Evolutionary conservation across 2,888 invertebrate species (phyloP).

Genomic region (Drosophila vallismaia): DNA sequence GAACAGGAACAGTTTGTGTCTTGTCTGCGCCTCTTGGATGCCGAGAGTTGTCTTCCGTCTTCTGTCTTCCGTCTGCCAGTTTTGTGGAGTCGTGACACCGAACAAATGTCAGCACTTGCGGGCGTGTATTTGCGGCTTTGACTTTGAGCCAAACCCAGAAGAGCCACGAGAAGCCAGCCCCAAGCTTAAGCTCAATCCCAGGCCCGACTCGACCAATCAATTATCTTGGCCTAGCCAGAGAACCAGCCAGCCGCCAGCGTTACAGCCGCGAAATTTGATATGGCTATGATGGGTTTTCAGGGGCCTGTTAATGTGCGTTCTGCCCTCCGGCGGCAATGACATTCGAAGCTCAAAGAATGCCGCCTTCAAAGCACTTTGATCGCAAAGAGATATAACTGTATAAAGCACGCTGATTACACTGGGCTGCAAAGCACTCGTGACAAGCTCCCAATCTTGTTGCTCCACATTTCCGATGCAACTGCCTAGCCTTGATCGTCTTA

Average conservation of each 20-base stretch:
- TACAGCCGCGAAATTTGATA: constrained; percentile 68
- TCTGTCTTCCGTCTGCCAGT: constrained; percentile 50
- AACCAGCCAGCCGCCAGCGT: too few relatives aligned
- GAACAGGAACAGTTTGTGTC: constrained; percentile 39
- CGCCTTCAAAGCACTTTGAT: constrained; percentile 39
- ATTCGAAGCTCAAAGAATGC: constrained; percentile 54
- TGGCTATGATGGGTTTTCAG: constrained; percentile 59
- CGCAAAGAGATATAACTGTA: constrained; percentile 51
- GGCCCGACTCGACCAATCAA: constrained; percentile 64
- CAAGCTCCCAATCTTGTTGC: constrained; percentile 7
- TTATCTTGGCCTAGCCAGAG: constrained; percentile 62
- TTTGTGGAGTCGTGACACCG: constrained; percentile 73
- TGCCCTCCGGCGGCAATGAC: constrained; percentile 39
- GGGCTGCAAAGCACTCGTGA: constrained; percentile 4
- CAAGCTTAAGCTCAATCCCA: constrained; percentile 9
- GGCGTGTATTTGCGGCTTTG: constrained; percentile 69
- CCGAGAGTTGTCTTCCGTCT: constrained; percentile 29
- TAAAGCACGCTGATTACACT: constrained; percentile 13
- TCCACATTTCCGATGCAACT: constrained; percentile 19
- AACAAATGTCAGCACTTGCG: constrained; percentile 78
- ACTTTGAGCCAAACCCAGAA: constrained; percentile 59
- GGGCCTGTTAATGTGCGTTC: constrained; percentile 65
- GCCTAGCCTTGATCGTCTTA: constrained; percentile 19
- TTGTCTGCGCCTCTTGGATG: constrained; percentile 24
- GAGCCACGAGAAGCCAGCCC: constrained; percentile 6